phyloP scores from a whole-genome alignment of 2,113 vertebrate species.

The Apteryx owenii region DNA sequence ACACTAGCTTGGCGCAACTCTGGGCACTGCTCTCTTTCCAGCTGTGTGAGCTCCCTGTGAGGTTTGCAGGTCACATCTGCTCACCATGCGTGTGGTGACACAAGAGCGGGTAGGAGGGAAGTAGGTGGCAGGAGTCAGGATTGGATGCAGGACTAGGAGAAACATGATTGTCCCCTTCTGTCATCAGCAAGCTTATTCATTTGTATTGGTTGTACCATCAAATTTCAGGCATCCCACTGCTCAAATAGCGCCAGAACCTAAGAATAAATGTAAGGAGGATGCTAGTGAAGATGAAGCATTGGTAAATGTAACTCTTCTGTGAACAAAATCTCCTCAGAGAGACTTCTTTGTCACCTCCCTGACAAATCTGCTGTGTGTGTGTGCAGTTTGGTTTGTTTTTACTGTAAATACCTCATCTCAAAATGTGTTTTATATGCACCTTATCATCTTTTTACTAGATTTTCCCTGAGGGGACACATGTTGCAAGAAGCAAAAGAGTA shows the following conservation, averaged over 20 bases:
- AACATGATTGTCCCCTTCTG: neutral
- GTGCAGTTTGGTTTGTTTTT: neutral
- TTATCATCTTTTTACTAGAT: neutral
- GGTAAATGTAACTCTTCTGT: neutral
- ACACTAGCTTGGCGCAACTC: too few species aligned
- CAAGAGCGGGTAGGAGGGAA: too few species aligned
- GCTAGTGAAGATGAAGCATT: neutral
- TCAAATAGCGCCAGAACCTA: rapidly evolving
- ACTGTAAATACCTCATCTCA: neutral
- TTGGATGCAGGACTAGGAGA: neutral
- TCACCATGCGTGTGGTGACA: too few species aligned
- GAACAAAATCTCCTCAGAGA: neutral
- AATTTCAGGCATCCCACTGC: neutral
- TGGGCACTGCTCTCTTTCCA: too few species aligned
- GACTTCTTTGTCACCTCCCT: neutral
- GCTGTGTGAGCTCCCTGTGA: too few species aligned
- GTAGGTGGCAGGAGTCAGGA: neutral
- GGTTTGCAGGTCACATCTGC: too few species aligned
- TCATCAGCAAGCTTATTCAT: neutral
- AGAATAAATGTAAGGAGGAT: neutral
- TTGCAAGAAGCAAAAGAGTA: neutral
- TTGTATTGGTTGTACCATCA: neutral
- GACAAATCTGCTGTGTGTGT: neutral
- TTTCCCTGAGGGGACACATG: neutral
- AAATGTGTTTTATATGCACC: neutral